Evolutionary conservation across 2,797 vertebrate species (phyloP).

Genomic region (Diplodus puntazzo): DNA sequence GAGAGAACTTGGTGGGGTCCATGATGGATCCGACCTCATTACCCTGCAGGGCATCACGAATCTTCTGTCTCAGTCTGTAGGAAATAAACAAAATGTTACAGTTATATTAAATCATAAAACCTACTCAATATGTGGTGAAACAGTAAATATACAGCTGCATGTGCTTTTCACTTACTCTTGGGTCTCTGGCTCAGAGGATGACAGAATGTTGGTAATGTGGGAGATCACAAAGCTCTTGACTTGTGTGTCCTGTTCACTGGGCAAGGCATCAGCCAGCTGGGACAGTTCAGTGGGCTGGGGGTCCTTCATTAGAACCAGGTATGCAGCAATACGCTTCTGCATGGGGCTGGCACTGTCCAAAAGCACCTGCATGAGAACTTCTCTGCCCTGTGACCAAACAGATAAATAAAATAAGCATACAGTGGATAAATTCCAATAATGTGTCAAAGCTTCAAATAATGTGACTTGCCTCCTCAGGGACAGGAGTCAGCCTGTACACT

Average conservation of each 20-base stretch:
- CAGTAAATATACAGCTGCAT: not conserved
- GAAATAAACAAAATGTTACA: conserved; percentile 6
- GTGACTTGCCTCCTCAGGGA: conserved; percentile 88
- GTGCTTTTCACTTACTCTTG: conserved; percentile 83
- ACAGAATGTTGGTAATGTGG: conserved; percentile 91
- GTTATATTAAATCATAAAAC: not conserved
- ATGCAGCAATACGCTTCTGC: conserved; percentile 94
- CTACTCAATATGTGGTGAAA: not conserved
- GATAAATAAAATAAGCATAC: not conserved
- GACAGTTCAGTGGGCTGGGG: conserved; percentile 85
- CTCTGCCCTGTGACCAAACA: conserved; percentile 82
- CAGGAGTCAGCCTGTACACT: conserved; percentile 88
- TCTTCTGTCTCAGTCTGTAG: conserved; percentile 86
- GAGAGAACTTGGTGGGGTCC: conserved; percentile 90
- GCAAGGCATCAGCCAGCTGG: conserved; percentile 82
- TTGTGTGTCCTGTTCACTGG: conserved; percentile 86
- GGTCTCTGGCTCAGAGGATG: conserved; percentile 84
- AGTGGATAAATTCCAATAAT: not conserved
- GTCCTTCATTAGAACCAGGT: conserved; percentile 93
- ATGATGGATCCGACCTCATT: conserved; percentile 83
- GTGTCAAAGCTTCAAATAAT: not conserved
- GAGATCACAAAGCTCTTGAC: conserved; percentile 92
- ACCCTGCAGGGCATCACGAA: conserved; percentile 86
- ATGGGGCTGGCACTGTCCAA: conserved; percentile 80
- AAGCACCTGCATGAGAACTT: conserved; percentile 86